phyloP scores from a whole-genome alignment of 2,113 vertebrate genomes.

The Pitta sordida region DNA sequence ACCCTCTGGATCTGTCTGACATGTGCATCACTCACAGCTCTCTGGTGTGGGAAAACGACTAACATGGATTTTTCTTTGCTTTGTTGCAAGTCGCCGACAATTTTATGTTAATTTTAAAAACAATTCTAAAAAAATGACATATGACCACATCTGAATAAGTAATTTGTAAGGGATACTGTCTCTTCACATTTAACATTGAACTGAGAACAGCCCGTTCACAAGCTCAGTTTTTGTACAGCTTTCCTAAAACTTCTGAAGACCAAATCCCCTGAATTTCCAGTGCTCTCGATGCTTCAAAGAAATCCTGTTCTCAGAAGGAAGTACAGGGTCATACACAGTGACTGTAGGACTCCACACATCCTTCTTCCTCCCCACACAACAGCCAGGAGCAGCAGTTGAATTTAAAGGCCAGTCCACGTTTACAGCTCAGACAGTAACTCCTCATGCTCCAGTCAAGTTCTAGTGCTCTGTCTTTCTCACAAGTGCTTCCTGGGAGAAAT shows the following conservation, averaged over 20 bases:
- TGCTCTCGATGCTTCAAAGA: not conserved
- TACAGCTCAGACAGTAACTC: not conserved
- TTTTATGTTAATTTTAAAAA: not conserved
- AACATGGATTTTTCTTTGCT: not conserved
- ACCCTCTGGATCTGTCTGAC: not conserved
- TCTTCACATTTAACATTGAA: not conserved
- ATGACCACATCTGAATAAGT: not conserved
- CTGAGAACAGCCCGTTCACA: not conserved
- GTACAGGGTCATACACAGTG: rapidly evolving
- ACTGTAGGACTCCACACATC: not conserved
- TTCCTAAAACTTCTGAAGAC: not conserved
- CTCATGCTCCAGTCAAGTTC: rapidly evolving
- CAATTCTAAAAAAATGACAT: not conserved
- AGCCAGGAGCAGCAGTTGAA: not conserved
- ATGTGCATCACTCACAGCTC: not conserved
- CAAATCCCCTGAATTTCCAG: not conserved
- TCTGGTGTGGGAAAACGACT: not conserved
- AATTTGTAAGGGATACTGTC: not conserved
- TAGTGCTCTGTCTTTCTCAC: not conserved
- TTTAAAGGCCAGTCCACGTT: not conserved
- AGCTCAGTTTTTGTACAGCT: not conserved
- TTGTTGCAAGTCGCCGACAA: not conserved
- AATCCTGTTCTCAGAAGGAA: not conserved
- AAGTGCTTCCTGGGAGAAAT: not conserved
- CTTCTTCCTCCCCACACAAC: not conserved